Base-by-base conservation (phyloP, 2,113 vertebrate species). In the Oncorhynchus tshawytscha region DNA sequence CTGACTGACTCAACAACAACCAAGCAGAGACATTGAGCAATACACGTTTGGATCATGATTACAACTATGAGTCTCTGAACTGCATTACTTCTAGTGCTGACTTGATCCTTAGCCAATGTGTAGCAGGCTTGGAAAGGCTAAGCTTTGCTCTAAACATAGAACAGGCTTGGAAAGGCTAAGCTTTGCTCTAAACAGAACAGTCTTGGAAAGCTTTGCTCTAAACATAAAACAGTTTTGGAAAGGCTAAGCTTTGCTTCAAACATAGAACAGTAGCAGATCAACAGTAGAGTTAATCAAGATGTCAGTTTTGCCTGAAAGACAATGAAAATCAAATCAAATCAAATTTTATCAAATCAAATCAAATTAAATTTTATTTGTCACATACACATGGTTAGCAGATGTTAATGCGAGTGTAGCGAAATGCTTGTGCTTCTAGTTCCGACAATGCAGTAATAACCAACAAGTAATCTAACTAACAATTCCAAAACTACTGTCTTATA, bases 1-100 rank as follows among this genome's bases (percentile, higher is more conserved):
- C 34, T 18, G n/a, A 9, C 74, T 54, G 65, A 78, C 51, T 31
- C 72, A 51, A 57, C 54, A 57, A 20, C 54, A 4, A 20, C 54
- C 54, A 57, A 22, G 22, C 13, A 18, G 51, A 54, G 15, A 71
- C 57, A 78, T 22, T 74, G 72, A 80, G 79, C 74, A 60, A 77
- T 74, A 79, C 72, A 80, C 22, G 72, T 77, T 24, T 9, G 39
- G n/a, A 11, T 9, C 15, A 22, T n/a, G 15, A 12, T 20, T 54
- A 18, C 3, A 62, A 62, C 18, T 62, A 62, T 22, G 18, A 8
- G 24, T 16, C 70, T 65, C 73, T 68, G 5, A 66, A 77, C 71
- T 11, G 62, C 67, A 27, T 72, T 82, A 82, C 48, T 81, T 69
- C 64, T 67, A 22, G 20, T 67, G 59, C 9, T 4, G 20, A 4